Base-by-base conservation (phyloP, 2,113 vertebrate species). In the Nyctereutes procyonoides region DNA sequence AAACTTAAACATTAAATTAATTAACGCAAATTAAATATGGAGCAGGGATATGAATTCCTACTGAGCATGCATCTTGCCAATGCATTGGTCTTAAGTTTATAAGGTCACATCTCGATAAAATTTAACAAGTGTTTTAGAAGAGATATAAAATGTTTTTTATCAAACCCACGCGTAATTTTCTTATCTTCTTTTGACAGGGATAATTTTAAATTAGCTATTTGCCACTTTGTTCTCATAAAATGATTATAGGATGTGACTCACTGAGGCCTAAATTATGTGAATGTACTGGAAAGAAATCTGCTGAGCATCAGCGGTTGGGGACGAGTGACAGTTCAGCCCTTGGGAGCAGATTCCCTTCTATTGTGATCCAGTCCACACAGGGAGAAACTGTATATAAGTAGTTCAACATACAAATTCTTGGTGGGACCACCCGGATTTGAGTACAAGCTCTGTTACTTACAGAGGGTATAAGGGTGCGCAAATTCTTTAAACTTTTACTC, bases 131-230 rank as follows among this genome's bases (percentile, higher is more conserved):
- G 93, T 97, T 98, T 98, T 97, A 98, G 73, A 94, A 97, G 88
- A 97, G 96, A 97, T 90, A 95, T 51, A 97, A 97, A 97, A 93
- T 96, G 91, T 93, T 96, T 95, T 97, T 95, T 77, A 93, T 95
- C 95, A 97, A 96, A 94, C 98, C 97, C 96, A 96, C 95, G 96
- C 24, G 15, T 97, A 97, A 97, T 98, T 98, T 98, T 97, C 98
- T 98, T 98, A 98, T 98, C 98, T 97, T 97, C 98, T 98, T 97
- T 96, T 98, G 97, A 97, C 98, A 98, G 96, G 97, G 85, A 98
- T 97, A 97, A 98, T 98, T 98, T 98, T 98, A 97, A 98, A 95
- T 98, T 97, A 98, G 96, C 96, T 96, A 97, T 97, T 98, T 98
- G 96, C 96, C 97, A 97, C 81, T 97, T 95, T 97, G 97, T 97